Conservation (phyloP, 2,113 vertebrate species). For the Thamnophis sirtalis region DNA sequence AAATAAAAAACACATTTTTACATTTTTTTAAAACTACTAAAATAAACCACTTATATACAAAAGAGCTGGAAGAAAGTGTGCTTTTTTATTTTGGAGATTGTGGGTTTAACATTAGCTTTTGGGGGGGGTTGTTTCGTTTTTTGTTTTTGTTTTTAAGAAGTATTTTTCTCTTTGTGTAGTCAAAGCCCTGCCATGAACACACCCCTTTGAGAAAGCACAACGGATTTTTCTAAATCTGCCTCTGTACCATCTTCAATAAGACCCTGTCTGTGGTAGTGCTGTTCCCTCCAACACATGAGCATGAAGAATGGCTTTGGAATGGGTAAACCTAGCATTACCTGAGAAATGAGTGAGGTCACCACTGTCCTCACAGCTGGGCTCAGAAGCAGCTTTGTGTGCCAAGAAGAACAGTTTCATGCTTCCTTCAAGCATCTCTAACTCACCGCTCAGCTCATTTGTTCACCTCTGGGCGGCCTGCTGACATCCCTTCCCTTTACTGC, state of each 20-base stretch:
- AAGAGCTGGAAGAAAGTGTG: neutral
- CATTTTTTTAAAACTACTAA: neutral
- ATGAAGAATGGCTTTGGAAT: neutral
- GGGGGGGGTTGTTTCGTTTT: no score
- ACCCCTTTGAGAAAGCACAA: no score
- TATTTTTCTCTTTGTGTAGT: neutral
- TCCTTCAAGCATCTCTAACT: conserved; percentile 61
- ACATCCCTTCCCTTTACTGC: conserved; percentile 81
- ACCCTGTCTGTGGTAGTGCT: neutral
- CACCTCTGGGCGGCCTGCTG: conserved; percentile 66
- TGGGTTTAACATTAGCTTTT: neutral
- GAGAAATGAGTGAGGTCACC: conserved; percentile 12
- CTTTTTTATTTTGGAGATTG: neutral
- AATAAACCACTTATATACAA: neutral
- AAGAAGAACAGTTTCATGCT: conserved; percentile 38
- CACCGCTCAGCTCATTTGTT: conserved; percentile 71
- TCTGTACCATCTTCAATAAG: neutral
- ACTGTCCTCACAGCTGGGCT: neutral
- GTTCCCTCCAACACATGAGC: neutral
- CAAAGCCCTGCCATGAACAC: neutral
- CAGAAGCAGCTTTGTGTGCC: conserved; percentile 23
- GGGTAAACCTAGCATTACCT: neutral
- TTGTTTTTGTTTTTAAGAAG: neutral
- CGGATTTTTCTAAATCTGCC: neutral
- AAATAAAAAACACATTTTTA: neutral